Conservation (phyloP, 2,888 invertebrate species). For the Pachydiplax longipennis region DNA sequence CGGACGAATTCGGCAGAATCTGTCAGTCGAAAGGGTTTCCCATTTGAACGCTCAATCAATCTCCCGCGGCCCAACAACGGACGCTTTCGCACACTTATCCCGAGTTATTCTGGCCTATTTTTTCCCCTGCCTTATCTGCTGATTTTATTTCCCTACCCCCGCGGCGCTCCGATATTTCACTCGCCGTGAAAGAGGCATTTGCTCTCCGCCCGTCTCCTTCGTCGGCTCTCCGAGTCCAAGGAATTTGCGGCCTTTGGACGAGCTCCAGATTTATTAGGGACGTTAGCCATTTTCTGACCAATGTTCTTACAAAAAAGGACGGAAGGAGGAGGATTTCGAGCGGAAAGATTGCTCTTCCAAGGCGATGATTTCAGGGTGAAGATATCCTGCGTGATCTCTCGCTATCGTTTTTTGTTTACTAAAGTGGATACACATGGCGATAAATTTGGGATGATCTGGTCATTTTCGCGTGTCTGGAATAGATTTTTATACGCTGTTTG, state of each 20-base stretch:
- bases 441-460: too few relatives aligned
- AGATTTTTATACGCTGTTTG: too few relatives aligned
- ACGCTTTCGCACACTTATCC: neutral
- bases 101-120: neutral
- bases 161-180: neutral
- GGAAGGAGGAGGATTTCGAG: neutral
- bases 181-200: neutral
- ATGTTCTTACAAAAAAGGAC: neutral
- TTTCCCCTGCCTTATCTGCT: neutral
- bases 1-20: neutral
- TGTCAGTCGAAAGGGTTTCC: neutral
- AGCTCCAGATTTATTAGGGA: conserved; percentile 15
- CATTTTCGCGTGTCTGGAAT: too few relatives aligned
- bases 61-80: neutral
- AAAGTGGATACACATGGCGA: neutral
- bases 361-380: neutral
- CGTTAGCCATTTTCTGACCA: neutral
- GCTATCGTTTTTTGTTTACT: neutral
- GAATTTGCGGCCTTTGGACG: conserved; percentile 26
- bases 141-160: neutral
- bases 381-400: neutral
- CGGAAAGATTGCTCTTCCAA: neutral
- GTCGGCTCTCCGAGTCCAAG: neutral
- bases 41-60: neutral
- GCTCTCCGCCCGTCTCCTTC: too few relatives aligned